Percentiles rank a stretch among this genome's conserved stretches.
These are phyloP conservation scores for Chironomus riparius DNA, from an alignment of 2,888 invertebrate species.

Conservation along the genomic window DNA sequence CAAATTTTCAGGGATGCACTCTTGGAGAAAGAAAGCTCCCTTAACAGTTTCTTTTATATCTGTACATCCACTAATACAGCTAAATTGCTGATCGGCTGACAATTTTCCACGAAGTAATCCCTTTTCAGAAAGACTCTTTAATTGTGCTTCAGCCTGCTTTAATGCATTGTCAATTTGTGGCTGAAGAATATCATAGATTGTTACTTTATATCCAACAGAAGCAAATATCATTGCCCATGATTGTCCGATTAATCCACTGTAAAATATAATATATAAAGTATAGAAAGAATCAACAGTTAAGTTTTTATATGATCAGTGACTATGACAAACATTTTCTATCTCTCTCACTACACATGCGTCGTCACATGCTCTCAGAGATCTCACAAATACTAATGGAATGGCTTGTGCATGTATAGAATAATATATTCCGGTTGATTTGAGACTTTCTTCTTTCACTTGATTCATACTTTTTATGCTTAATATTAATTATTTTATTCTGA, in stretches of 20 bases:
- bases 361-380: too few species aligned
- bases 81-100: slow-evolving; percentile 63
- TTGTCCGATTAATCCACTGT: slow-evolving; percentile 87
- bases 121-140: slow-evolving; percentile 58
- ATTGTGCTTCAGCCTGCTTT: slow-evolving; percentile 61
- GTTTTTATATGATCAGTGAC: too few species aligned
- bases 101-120: slow-evolving; percentile 69
- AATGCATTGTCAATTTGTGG: slow-evolving; percentile 67
- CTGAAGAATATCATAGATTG: slow-evolving; percentile 72
- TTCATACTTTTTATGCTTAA: too few species aligned
- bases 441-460: too few species aligned
- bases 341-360: too few species aligned
- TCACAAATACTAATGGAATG: too few species aligned
- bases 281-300: neutral
- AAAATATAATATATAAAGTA: neutral
- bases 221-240: slow-evolving; percentile 98
- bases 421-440: too few species aligned
- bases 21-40: slow-evolving; percentile 75
- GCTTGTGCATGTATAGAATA: too few species aligned
- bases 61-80: slow-evolving; percentile 63
- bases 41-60: slow-evolving; percentile 62
- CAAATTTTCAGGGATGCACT: slow-evolving; percentile 86
- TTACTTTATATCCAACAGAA: slow-evolving; percentile 80
- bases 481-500: too few species aligned
- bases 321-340: too few species aligned